phyloP scores from a whole-genome alignment of 1,140 invertebrate genomes.

The Manduca sexta region DNA sequence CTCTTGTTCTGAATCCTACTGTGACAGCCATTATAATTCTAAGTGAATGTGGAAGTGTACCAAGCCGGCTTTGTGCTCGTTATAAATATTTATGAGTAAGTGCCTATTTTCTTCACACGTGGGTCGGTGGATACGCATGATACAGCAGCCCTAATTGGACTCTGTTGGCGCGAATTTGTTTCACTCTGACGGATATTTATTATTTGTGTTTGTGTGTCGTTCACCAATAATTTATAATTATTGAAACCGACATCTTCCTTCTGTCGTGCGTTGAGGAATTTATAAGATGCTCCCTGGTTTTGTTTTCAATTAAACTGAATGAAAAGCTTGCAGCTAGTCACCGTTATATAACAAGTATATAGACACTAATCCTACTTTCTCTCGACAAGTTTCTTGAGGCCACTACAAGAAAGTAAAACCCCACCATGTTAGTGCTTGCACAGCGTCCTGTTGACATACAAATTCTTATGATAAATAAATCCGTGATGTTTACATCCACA shows the following conservation, averaged over 20 bases:
- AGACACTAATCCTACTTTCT: constrained; percentile 67
- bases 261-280: background rate
- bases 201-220: constrained; percentile 19
- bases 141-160: constrained; percentile 56
- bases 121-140: constrained; percentile 59
- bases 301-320: too few species aligned
- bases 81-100: constrained; percentile 69
- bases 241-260: background rate
- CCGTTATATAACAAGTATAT: constrained; percentile 49
- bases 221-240: constrained; percentile 27
- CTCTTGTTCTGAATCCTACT: constrained; percentile 62
- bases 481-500: constrained; percentile 28
- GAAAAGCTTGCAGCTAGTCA: constrained; percentile 11
- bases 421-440: constrained; percentile 56
- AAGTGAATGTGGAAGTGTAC: constrained; percentile 63
- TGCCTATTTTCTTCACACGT: constrained; percentile 61
- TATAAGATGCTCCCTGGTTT: background rate
- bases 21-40: constrained; percentile 69
- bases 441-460: constrained; percentile 65
- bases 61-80: constrained; percentile 58
- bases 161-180: constrained; percentile 54
- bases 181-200: constrained; percentile 31
- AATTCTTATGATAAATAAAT: constrained; percentile 59
- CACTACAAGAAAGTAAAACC: constrained; percentile 70
- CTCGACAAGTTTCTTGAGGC: constrained; percentile 67